Percentiles rank a stretch among this genome's conserved stretches.
Conservation (phyloP, 30 jellyfish, hydroid and myxozoan species). For the Clytia hemisphaerica region DNA sequence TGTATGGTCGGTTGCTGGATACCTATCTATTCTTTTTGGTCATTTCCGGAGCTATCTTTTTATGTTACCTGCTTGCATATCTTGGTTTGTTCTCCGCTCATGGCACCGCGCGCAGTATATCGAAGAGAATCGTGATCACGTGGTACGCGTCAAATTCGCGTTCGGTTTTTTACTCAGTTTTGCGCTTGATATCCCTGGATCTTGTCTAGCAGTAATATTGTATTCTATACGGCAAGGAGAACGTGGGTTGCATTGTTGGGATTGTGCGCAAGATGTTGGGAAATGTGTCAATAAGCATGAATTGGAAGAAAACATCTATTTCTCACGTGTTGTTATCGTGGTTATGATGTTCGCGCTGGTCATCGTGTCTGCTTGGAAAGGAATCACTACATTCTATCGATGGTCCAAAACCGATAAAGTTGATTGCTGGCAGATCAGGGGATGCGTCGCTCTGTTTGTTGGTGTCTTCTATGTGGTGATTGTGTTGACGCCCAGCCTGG, state of each 20-base stretch:
- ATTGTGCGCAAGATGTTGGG: constrained; percentile 82
- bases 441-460: constrained; percentile 87
- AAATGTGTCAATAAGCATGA: constrained; percentile 64
- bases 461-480: constrained; percentile 63
- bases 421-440: constrained; percentile 95
- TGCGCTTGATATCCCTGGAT: constrained; percentile 75
- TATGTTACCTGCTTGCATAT: constrained; percentile 50
- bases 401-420: constrained; percentile 92
- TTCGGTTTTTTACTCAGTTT: constrained; percentile 74
- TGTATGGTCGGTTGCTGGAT: constrained; percentile 71
- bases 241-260: constrained; percentile 81
- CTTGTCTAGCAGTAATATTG: constrained; percentile 73
- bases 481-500: constrained; percentile 84
- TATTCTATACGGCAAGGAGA: constrained; percentile 72
- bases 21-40: constrained; percentile 70
- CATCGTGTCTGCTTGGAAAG: constrained; percentile 80
- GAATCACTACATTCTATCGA: constrained; percentile 84
- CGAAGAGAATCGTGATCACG: constrained; percentile 61
- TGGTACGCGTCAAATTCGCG: constrained; percentile 67
- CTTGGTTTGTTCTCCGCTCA: constrained; percentile 71
- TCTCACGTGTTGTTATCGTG: constrained; percentile 50
- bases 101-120: constrained; percentile 45
- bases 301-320: constrained; percentile 50
- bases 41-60: constrained; percentile 50
- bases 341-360: constrained; percentile 56